These are phyloP conservation scores for Ceramica pisi DNA, from an alignment of 2,888 invertebrate species.

Conservation along the genomic window DNA sequence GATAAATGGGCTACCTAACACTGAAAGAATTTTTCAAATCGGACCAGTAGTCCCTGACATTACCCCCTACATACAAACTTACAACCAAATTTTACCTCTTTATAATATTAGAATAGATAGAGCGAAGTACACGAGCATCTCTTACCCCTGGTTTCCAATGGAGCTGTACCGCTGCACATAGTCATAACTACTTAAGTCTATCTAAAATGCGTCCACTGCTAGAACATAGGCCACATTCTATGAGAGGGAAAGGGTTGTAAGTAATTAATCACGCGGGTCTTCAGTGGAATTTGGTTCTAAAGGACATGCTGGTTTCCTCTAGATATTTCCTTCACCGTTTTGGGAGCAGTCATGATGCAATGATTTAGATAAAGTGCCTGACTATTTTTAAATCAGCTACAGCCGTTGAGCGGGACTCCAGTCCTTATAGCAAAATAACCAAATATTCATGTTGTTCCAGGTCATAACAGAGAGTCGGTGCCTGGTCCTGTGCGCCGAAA, in stretches of 20 bases:
- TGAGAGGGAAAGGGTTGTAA: background rate
- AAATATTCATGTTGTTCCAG: constrained; percentile 77
- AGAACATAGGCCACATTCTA: background rate
- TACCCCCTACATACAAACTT: no score
- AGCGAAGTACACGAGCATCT: background rate
- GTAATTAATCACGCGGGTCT: no score
- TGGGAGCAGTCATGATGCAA: background rate
- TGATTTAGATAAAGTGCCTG: background rate
- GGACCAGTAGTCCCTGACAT: no score
- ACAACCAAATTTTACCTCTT: no score
- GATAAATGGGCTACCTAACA: no score
- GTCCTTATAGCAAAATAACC: background rate
- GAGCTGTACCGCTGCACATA: background rate
- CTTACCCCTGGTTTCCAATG: background rate
- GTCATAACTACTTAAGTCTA: background rate
- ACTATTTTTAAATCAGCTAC: background rate
- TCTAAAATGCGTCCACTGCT: background rate
- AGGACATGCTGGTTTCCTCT: no score
- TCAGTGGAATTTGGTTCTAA: no score
- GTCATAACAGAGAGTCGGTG: constrained; percentile 95
- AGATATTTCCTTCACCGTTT: background rate
- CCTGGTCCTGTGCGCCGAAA: constrained; percentile 95
- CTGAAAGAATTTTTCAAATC: no score
- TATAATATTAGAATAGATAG: no score
- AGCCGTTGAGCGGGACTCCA: background rate